Conservation (phyloP, 2,888 invertebrate genomes). For the Ormyrus labotus region DNA sequence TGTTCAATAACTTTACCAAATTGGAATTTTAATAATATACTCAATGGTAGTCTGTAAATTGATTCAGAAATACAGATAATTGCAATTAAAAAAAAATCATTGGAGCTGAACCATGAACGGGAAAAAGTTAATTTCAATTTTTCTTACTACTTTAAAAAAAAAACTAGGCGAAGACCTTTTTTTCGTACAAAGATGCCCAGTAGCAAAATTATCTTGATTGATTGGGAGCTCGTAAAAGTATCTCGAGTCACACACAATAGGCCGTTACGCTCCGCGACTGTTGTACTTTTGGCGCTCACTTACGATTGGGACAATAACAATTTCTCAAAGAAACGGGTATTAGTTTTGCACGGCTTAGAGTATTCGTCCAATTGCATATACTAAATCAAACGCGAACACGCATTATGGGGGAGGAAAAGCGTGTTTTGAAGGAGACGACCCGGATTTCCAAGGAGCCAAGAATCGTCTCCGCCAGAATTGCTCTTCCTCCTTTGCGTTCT, state of each 20-base stretch:
- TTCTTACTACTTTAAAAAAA: neutral
- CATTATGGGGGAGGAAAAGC: neutral
- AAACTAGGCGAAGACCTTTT: neutral
- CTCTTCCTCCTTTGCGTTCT: neutral
- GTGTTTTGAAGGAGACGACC: constrained; percentile 59
- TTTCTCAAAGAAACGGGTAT: neutral
- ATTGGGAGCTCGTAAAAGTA: constrained; percentile 50
- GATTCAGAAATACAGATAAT: too few relatives aligned
- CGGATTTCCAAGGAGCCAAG: constrained; percentile 66
- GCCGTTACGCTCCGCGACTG: constrained; percentile 8
- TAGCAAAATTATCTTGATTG: constrained; percentile 46
- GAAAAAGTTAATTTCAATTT: too few relatives aligned
- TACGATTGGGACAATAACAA: constrained; percentile 37
- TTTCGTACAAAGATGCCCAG: too few relatives aligned
- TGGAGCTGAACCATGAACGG: too few relatives aligned
- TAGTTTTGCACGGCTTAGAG: too few relatives aligned
- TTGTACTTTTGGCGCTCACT: constrained; percentile 36
- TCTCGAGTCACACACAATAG: constrained; percentile 21
- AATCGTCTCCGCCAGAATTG: constrained; percentile 52
- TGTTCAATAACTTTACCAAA: too few relatives aligned
- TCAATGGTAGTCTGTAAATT: too few relatives aligned
- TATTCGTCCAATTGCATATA: constrained; percentile 7
- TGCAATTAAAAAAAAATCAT: too few relatives aligned
- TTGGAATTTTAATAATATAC: too few relatives aligned
- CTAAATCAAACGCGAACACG: constrained; percentile 25